Evolutionary conservation across 2,888 invertebrate genomes (phyloP), one percentile per base, ranked within the genome.

Genomic region (Melanophora roralis): DNA sequence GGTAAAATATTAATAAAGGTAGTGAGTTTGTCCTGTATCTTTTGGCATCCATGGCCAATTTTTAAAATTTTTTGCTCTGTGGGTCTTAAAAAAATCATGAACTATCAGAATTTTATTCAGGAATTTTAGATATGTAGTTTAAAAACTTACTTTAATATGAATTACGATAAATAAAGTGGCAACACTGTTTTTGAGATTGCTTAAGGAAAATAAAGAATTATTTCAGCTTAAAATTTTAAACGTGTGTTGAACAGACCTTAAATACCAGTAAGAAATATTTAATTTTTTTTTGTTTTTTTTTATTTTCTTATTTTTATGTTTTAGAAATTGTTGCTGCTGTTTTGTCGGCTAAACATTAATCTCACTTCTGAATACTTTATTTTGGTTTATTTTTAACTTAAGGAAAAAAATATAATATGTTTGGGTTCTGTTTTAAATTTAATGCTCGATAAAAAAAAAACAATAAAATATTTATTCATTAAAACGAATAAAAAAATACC

Each of bases 171-270:
- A 27, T 27, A 6, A 27, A 27, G 6, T 27, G 27, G 27, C 27
- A 27, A 27, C 27, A 27, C 27, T 27, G 3, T 5, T 27, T 27
- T 27, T 5, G 6, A 64, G 75, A 32, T 6, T 27, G 27, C 3
- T 36, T 23, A 38, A 57, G 12, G 11, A 73, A 53, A 38, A 16
- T 14, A n/a, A 62, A 21, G 38, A 55, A 12, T n/a, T 23, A 68
- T 16, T 51, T 62, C 27, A 38, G 11, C 21, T 55, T 11, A 53
- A 67, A 51, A 19, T 19, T 49, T 55, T 53, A 49, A 80, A 80
- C 80, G 72, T 80, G 75, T 76, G 40, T 72, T 76, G 59, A 49
- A 64, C 76, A 75, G 71, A 75, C 79, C 60, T 47, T 79, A 75
- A 68, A 67, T 74, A 57, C 74, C 64, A 78, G 73, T 64, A 64